Evolutionary conservation across 1,140 invertebrate genomes (phyloP).

Genomic region (Hirudo medicinalis): DNA sequence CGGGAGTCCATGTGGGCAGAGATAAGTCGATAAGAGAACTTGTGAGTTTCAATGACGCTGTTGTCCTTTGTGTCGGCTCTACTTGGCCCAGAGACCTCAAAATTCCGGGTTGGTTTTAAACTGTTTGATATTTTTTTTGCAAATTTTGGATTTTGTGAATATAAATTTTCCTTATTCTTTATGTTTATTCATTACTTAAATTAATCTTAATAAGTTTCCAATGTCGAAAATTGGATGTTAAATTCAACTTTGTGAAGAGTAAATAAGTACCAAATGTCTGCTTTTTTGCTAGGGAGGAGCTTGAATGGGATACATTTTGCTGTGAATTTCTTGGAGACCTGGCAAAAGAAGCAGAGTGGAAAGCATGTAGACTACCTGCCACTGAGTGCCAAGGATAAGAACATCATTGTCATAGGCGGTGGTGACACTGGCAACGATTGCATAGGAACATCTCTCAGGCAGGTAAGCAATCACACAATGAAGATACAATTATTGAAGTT

Average conservation of each 20-base stretch:
- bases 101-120: constrained; percentile 41
- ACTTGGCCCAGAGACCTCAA: constrained; percentile 82
- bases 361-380: constrained; percentile 45
- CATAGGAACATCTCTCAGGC: constrained; percentile 88
- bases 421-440: constrained; percentile 99
- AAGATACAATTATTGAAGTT: not conserved
- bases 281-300: constrained; percentile 51
- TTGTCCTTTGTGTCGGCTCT: constrained; percentile 78
- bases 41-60: constrained; percentile 64
- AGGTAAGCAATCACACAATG: constrained; percentile 44
- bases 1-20: constrained; percentile 77
- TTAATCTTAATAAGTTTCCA: not conserved
- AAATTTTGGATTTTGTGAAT: not conserved
- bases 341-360: constrained; percentile 88
- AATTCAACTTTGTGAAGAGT: not conserved
- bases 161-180: not conserved
- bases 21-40: constrained; percentile 66
- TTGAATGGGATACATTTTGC: constrained; percentile 88
- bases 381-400: constrained; percentile 74
- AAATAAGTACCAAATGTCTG: not conserved
- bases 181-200: constrained; percentile 1
- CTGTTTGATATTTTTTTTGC: not conserved
- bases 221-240: not conserved
- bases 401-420: constrained; percentile 92
- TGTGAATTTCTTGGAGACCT: constrained; percentile 89